phyloP scores from a whole-genome alignment of 2,888 invertebrate species.

The Cheilosia variabilis region DNA sequence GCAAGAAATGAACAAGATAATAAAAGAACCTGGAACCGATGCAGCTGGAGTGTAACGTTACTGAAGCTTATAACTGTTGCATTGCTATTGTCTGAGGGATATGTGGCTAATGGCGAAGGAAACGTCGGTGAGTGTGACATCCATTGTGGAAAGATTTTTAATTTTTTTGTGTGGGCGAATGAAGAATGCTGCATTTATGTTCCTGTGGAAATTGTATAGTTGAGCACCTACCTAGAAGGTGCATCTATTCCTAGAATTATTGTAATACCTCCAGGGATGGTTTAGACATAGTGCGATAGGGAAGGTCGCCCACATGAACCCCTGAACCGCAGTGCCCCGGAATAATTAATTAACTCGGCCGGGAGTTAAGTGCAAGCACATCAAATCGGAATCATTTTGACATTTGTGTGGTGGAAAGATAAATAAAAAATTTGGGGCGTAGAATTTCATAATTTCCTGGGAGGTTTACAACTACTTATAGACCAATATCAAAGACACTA shows the following conservation, averaged over 20 bases:
- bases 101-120: conserved; percentile 81
- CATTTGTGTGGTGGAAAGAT: fast-evolving
- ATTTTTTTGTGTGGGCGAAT: neutral
- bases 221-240: conserved; percentile 5
- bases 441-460: no score
- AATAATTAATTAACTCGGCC: conserved; percentile 56
- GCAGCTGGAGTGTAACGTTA: conserved; percentile 62
- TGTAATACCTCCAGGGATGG: neutral
- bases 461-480: no score
- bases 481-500: no score
- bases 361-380: neutral
- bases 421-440: no score
- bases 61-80: conserved; percentile 71
- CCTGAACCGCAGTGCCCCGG: conserved; percentile 30
- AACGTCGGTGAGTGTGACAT: conserved; percentile 81
- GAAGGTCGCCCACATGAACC: conserved; percentile 35
- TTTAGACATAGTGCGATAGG: neutral
- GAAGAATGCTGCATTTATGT: neutral
- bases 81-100: conserved; percentile 77
- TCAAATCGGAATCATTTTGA: no score
- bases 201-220: neutral
- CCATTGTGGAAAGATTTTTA: neutral
- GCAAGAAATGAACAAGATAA: conserved; percentile 82
- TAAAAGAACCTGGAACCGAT: conserved; percentile 71
- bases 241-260: conserved; percentile 24